Evolutionary conservation across 37 sponge, comb jelly and placozoan genomes (phyloP).

Genomic region (Beroe ovata): DNA sequence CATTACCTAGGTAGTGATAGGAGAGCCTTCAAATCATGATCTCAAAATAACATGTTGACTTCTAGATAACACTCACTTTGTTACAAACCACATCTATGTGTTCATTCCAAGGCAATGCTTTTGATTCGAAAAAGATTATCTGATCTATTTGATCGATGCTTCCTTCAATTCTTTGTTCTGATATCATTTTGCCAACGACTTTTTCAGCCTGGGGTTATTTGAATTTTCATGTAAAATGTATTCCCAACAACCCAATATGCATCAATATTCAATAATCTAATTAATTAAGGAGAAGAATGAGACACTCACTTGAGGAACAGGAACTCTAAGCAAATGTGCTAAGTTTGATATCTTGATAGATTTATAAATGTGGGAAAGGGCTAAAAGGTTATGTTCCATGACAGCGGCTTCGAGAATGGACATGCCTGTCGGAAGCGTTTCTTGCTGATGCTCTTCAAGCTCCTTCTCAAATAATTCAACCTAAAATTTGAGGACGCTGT

Average conservation of each 20-base stretch:
- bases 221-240: no score
- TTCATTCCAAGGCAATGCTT: slow-evolving; percentile 78
- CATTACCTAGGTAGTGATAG: neutral
- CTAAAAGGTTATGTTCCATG: slow-evolving; percentile 94
- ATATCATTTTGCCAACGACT: slow-evolving; percentile 91
- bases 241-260: no score
- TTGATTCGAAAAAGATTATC: slow-evolving; percentile 78
- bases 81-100: slow-evolving; percentile 82
- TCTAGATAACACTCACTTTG: slow-evolving; percentile 71
- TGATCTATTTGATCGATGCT: slow-evolving; percentile 91
- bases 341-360: slow-evolving; percentile 91
- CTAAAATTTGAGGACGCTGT: no score
- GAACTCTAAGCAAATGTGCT: slow-evolving; percentile 82
- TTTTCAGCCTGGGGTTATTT: slow-evolving; percentile 90
- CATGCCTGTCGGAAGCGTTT: slow-evolving; percentile 65
- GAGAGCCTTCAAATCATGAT: neutral
- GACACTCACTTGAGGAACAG: slow-evolving; percentile 75
- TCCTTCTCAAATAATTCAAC: slow-evolving; percentile 81
- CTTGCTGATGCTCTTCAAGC: slow-evolving; percentile 84
- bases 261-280: no score
- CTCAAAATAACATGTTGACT: no score
- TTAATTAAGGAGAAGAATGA: no score
- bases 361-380: slow-evolving; percentile 93
- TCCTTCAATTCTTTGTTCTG: slow-evolving; percentile 87
- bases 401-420: slow-evolving; percentile 87